Percentiles rank a stretch among this genome's conserved stretches.
phyloP scores from a whole-genome alignment of 2,888 invertebrate genomes.

The Lacanobia wlatinum region DNA sequence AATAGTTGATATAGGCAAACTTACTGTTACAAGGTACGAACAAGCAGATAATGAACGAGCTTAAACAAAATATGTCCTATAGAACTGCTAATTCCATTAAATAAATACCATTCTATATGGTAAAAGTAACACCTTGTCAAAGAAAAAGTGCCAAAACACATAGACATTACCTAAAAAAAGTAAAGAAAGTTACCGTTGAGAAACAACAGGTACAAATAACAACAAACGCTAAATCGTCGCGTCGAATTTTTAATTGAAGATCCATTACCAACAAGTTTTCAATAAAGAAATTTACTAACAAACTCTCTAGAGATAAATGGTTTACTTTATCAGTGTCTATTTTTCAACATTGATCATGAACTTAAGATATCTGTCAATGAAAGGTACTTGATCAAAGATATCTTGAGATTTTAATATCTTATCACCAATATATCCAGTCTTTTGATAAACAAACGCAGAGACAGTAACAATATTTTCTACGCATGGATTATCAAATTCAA shows the following conservation, averaged over 20 bases:
- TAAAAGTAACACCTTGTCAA: neutral
- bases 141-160: constrained; percentile 13
- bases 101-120: no score
- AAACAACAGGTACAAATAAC: neutral
- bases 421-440: constrained; percentile 15
- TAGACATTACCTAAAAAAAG: neutral
- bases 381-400: constrained; percentile 14
- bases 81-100: neutral
- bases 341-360: constrained; percentile 43
- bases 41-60: no score
- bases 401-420: constrained; percentile 33
- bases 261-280: constrained; percentile 2
- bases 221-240: constrained; percentile 10
- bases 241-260: constrained; percentile 44
- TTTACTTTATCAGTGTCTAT: neutral
- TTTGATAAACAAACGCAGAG: neutral
- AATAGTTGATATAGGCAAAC: neutral
- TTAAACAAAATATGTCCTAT: neutral
- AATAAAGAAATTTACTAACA: constrained; percentile 21
- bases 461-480: neutral
- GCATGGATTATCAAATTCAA: neutral
- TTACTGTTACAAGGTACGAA: neutral
- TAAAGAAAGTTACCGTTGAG: constrained; percentile 19
- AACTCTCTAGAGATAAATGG: constrained; percentile 3
- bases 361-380: constrained; percentile 17